phyloP scores from a whole-genome alignment of 35 echinoderm and acorn worm species.

The Lytechinus variegatus region DNA sequence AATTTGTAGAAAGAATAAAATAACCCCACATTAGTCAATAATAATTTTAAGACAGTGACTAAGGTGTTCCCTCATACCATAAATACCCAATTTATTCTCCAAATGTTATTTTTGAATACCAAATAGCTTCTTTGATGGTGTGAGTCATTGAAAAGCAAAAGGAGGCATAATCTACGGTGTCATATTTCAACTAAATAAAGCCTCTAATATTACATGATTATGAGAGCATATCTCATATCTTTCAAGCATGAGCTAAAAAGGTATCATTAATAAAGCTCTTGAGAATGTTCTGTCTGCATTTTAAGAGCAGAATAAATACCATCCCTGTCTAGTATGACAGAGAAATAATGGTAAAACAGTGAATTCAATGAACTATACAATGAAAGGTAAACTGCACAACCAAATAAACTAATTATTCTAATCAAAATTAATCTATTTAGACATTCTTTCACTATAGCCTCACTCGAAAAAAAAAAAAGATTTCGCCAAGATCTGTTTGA shows the following conservation, averaged over 20 bases:
- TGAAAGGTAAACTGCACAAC: too few relatives aligned
- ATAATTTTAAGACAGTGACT: background rate
- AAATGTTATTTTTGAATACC: constrained; percentile 14
- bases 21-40: background rate
- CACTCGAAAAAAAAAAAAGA: too few relatives aligned
- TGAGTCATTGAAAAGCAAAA: background rate
- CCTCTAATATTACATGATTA: background rate
- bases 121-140: background rate
- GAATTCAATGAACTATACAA: background rate
- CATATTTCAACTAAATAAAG: background rate
- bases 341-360: background rate
- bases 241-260: background rate
- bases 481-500: too few relatives aligned
- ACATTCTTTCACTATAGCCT: too few relatives aligned
- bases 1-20: background rate
- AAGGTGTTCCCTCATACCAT: background rate
- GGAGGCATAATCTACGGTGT: background rate
- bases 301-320: background rate
- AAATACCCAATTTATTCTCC: background rate
- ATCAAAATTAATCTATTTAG: too few relatives aligned
- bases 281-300: background rate
- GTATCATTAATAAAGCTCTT: background rate
- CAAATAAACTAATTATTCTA: too few relatives aligned
- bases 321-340: background rate
- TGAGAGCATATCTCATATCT: background rate